These are phyloP conservation scores for Orthosia gothica DNA, from an alignment of 2,888 invertebrate species.

Conservation along the genomic window DNA sequence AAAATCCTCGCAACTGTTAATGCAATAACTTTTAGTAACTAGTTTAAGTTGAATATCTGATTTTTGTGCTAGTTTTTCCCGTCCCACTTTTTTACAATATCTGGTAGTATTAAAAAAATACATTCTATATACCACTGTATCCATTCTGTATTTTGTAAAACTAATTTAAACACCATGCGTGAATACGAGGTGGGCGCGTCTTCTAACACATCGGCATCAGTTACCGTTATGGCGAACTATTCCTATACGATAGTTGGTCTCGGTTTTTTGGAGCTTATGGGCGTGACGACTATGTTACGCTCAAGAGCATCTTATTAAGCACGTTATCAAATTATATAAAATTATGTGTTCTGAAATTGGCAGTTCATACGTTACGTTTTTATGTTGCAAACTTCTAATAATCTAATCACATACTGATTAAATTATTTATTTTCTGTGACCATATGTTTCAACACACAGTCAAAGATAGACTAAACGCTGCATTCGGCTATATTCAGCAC, in stretches of 20 bases:
- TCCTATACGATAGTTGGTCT: slow-evolving; percentile 25
- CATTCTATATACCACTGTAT: too few relatives aligned
- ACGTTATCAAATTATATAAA: slow-evolving; percentile 35
- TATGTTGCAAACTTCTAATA: background rate
- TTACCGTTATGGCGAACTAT: slow-evolving; percentile 50
- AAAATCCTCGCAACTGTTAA: too few relatives aligned
- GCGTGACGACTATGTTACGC: slow-evolving; percentile 51
- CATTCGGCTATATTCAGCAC: background rate
- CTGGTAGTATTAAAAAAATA: background rate
- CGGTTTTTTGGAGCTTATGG: slow-evolving; percentile 45
- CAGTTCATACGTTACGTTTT: background rate
- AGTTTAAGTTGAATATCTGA: too few relatives aligned
- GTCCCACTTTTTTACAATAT: too few relatives aligned
- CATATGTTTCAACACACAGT: background rate
- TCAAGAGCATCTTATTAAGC: slow-evolving; percentile 45
- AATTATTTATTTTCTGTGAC: background rate
- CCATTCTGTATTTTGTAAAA: background rate
- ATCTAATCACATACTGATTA: background rate
- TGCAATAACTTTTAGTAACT: too few relatives aligned
- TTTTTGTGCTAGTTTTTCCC: too few relatives aligned
- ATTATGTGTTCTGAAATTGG: slow-evolving; percentile 26
- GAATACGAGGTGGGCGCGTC: slow-evolving; percentile 48
- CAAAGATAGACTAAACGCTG: background rate
- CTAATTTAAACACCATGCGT: slow-evolving; percentile 43
- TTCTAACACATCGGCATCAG: slow-evolving; percentile 44